Evolutionary conservation across 2,797 vertebrate species (phyloP).

Genomic region (Falco biarmicus): DNA sequence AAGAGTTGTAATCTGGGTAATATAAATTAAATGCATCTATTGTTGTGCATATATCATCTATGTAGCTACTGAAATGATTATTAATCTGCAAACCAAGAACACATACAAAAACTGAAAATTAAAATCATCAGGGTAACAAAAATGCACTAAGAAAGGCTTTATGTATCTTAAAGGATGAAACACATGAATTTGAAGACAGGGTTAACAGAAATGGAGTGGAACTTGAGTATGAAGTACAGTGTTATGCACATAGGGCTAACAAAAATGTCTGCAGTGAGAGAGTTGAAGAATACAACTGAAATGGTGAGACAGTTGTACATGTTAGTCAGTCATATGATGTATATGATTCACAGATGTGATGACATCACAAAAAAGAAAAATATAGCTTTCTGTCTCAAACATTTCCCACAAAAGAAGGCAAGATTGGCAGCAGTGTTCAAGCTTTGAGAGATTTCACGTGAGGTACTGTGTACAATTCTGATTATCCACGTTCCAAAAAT

Average conservation of each 20-base stretch:
- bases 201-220: neutral
- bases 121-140: neutral
- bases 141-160: neutral
- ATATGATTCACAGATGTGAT: neutral
- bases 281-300: neutral
- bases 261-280: neutral
- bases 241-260: neutral
- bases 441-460: neutral
- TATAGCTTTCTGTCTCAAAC: neutral
- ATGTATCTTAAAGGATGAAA: neutral
- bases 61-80: neutral
- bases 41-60: neutral
- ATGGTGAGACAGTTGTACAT: neutral
- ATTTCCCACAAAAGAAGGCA: neutral
- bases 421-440: neutral
- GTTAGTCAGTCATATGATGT: neutral
- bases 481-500: neutral
- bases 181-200: neutral
- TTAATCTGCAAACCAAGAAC: neutral
- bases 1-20: neutral
- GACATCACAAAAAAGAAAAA: neutral
- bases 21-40: neutral
- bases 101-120: neutral
- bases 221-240: neutral
- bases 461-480: neutral